A percentile compares a stretch with the other conserved stretches of the same genome.
Conservation (phyloP, 2,113 vertebrate genomes). For the Panthera uncia region DNA sequence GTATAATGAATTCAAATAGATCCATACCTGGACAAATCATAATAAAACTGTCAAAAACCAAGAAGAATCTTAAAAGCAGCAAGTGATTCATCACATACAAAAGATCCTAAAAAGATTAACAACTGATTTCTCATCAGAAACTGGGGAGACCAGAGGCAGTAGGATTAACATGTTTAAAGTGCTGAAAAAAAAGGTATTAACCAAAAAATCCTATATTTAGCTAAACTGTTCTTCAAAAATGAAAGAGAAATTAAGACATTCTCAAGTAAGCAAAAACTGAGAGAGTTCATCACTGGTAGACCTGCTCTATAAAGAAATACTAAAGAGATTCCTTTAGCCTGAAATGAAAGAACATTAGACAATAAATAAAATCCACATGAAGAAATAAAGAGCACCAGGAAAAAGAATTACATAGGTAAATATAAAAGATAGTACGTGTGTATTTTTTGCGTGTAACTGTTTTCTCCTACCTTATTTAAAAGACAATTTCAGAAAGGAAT, state of each 20-base stretch:
- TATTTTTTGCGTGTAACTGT: neutral
- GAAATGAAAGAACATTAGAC: neutral
- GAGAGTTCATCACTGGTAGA: neutral
- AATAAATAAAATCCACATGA: neutral
- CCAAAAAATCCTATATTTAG: neutral
- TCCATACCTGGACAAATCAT: neutral
- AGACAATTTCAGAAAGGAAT: neutral
- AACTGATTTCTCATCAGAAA: conserved; percentile 9
- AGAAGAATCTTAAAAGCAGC: neutral
- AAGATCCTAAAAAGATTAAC: neutral
- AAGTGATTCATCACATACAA: neutral
- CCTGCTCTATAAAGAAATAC: neutral
- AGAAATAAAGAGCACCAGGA: conserved; percentile 13
- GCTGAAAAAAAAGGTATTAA: neutral
- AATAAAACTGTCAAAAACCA: neutral
- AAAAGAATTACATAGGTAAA: neutral
- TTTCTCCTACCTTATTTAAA: neutral
- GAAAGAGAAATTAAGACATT: conserved; percentile 8
- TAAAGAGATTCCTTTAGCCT: neutral
- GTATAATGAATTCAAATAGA: neutral
- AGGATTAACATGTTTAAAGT: neutral
- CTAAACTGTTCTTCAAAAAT: conserved; percentile 17
- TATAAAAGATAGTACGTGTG: neutral
- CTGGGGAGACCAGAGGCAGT: neutral
- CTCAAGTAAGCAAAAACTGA: neutral